A percentile compares a stretch with the other conserved stretches of the same genome.
These are phyloP conservation scores for Epizoanthus stellaris DNA, from an alignment of 92 coral and sea anemone species.

Conservation along the genomic window DNA sequence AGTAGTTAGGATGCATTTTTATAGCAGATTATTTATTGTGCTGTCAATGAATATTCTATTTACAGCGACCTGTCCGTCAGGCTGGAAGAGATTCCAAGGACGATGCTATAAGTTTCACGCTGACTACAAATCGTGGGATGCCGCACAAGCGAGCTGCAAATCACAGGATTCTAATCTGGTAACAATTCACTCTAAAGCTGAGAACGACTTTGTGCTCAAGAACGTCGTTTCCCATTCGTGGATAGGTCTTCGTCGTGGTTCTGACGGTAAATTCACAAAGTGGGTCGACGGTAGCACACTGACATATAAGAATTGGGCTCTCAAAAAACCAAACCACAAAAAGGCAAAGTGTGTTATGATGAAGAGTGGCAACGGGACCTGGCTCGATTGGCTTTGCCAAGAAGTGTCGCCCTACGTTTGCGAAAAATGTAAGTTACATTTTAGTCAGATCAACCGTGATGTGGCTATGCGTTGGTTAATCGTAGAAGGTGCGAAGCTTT, in stretches of 20 bases:
- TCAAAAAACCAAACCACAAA: not conserved
- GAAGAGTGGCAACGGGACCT: not conserved
- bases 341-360: not conserved
- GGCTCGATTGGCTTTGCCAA: not conserved
- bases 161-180: not conserved
- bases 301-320: not conserved
- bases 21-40: slow-evolving; percentile 16
- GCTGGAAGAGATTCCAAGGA: slow-evolving; percentile 4
- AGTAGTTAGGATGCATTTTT: not conserved
- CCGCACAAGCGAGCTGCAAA: not conserved
- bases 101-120: slow-evolving; percentile 4
- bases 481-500: not conserved
- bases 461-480: not conserved
- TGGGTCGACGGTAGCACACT: slow-evolving; percentile 8
- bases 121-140: not conserved
- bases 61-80: slow-evolving; percentile 15
- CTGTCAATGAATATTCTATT: not conserved
- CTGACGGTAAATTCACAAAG: slow-evolving; percentile 2
- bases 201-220: slow-evolving; percentile 11
- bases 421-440: too few relatives aligned
- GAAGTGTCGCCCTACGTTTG: too few relatives aligned
- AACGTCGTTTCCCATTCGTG: not conserved
- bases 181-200: slow-evolving; percentile 7
- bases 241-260: slow-evolving; percentile 4
- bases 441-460: not conserved